A percentile compares a stretch with the other conserved stretches of the same genome.
Conservation (phyloP, 2,888 invertebrate genomes). For the Drosophila cracens region DNA sequence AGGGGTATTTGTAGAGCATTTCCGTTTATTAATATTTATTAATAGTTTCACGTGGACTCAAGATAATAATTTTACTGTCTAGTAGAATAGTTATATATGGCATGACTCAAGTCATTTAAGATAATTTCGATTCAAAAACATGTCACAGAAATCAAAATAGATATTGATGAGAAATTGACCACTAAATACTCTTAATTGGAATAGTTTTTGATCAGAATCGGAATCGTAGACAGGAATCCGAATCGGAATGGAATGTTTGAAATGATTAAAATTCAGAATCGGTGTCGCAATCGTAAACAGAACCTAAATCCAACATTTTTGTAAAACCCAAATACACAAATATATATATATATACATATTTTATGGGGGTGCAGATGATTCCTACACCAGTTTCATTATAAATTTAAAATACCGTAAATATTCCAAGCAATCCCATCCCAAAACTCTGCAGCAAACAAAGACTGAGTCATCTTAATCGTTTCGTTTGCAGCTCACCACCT, state of each 20-base stretch:
- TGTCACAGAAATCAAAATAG: neutral
- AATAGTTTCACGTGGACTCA: neutral
- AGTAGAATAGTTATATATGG: neutral
- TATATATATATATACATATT: too few species aligned
- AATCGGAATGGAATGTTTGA: neutral
- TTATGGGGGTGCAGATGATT: neutral
- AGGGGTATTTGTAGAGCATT: neutral
- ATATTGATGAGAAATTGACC: neutral
- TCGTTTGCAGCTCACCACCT: constrained; percentile 83
- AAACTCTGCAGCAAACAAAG: too few species aligned
- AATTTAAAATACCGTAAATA: neutral
- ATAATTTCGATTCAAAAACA: neutral
- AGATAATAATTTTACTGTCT: neutral
- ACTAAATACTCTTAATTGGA: neutral
- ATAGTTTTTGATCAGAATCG: neutral
- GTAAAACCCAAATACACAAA: neutral
- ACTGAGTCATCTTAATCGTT: neutral
- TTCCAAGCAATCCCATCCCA: neutral
- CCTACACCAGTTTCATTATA: neutral
- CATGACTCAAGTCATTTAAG: neutral
- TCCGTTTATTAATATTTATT: neutral
- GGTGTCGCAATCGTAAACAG: neutral
- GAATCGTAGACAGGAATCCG: neutral
- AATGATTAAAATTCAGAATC: neutral
- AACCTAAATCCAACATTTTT: neutral